phyloP scores from a whole-genome alignment of 2,888 invertebrate genomes.

The Drosophila parthenogenetica region DNA sequence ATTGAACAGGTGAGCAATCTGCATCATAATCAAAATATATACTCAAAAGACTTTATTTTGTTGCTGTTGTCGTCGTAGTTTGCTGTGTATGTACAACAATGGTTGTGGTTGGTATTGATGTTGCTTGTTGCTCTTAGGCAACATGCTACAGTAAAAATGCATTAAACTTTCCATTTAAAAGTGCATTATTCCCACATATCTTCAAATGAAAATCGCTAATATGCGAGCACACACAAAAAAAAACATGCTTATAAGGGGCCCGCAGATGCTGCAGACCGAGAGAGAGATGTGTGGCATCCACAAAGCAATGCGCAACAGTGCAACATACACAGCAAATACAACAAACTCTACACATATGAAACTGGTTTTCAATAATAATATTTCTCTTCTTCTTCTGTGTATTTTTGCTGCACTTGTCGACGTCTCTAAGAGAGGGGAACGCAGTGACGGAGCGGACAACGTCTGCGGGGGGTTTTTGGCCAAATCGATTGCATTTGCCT shows the following conservation, averaged over 20 bases:
- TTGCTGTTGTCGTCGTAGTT: neutral
- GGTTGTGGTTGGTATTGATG: slow-evolving; percentile 6
- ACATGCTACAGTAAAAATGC: slow-evolving; percentile 29
- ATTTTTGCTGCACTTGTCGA: slow-evolving; percentile 50
- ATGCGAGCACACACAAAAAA: slow-evolving; percentile 19
- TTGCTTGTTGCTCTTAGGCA: slow-evolving; percentile 26
- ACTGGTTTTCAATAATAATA: slow-evolving; percentile 65
- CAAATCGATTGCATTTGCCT: slow-evolving; percentile 74
- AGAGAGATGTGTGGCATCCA: slow-evolving; percentile 20
- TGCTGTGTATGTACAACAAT: slow-evolving; percentile 4
- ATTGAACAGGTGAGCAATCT: slow-evolving; percentile 28
- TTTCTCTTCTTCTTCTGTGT: slow-evolving; percentile 11
- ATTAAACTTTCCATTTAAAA: slow-evolving; percentile 51
- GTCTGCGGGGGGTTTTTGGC: neutral
- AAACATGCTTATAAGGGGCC: slow-evolving; percentile 5
- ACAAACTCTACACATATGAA: slow-evolving; percentile 28
- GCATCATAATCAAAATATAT: slow-evolving; percentile 14
- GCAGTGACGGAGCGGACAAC: neutral
- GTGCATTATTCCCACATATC: slow-evolving; percentile 50
- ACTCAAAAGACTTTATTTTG: slow-evolving; percentile 4
- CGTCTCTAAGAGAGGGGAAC: slow-evolving; percentile 9
- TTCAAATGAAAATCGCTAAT: slow-evolving; percentile 40
- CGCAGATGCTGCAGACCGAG: slow-evolving; percentile 15
- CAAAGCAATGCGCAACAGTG: slow-evolving; percentile 23
- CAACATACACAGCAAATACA: slow-evolving; percentile 13